These are phyloP conservation scores for Abscondita cerata DNA, from an alignment of 2,888 invertebrate species.

Conservation along the genomic window DNA sequence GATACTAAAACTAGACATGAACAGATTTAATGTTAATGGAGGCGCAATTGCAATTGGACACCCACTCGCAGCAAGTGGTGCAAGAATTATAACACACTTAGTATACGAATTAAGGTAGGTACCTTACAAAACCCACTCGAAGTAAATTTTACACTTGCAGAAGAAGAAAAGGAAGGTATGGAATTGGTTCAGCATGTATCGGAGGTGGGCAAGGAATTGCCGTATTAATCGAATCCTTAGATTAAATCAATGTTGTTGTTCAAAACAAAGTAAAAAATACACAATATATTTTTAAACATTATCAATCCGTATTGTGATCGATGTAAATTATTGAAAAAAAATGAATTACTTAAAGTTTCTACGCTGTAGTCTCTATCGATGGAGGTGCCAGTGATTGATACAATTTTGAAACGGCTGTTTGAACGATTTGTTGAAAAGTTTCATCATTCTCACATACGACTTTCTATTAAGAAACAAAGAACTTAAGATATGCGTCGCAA, in stretches of 20 bases:
- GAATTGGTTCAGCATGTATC: conserved; percentile 96
- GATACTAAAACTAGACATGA: conserved; percentile 83
- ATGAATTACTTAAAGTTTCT: not conserved
- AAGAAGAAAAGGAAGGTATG: conserved; percentile 83
- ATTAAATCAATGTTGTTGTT: too few species aligned
- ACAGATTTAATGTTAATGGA: conserved; percentile 92
- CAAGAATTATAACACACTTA: conserved; percentile 89
- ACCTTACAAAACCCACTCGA: too few species aligned
- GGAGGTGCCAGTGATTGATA: conserved; percentile 80
- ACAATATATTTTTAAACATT: too few species aligned
- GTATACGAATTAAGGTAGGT: conserved; percentile 92
- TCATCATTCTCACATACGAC: conserved; percentile 85
- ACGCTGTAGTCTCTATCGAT: conserved; percentile 41
- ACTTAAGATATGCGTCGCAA: too few species aligned
- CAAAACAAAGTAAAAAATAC: too few species aligned
- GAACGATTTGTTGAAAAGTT: conserved; percentile 80
- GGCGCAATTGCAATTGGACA: conserved; percentile 98
- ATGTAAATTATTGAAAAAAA: too few species aligned
- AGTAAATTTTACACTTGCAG: too few species aligned
- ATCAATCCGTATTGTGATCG: too few species aligned
- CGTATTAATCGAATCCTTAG: conserved; percentile 79
- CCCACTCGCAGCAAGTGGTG: conserved; percentile 94
- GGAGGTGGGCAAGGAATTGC: conserved; percentile 99
- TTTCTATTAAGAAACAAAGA: conserved; percentile 64
- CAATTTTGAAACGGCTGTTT: conserved; percentile 83